Base-by-base conservation (phyloP, 2,797 vertebrate species). In the Acrossocheilus fasciatus region DNA sequence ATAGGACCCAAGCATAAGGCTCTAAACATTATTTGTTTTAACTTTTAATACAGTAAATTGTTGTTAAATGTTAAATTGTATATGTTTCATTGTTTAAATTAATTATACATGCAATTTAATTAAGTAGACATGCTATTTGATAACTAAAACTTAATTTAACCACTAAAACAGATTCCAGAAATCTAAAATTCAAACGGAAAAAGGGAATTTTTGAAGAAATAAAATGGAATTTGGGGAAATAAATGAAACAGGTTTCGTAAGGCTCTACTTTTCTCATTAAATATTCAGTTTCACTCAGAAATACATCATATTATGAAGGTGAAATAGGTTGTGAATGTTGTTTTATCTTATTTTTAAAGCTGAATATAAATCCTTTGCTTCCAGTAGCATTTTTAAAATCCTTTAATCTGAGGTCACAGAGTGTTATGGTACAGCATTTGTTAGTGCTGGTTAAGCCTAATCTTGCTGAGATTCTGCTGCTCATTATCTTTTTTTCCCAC, bases 341-440 rank as follows among this genome's bases (percentile, higher is more conserved):
- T 47, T 34, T 34, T 5, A 23, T 30, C 3, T 47, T 18, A 26
- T 18, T 11, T 18, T 43, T 66, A 66, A 80, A 47, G 41, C 77
- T 62, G 3, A 50, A 50, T 70, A 41, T 41, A 68, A 57, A 57
- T 41, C 47, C 66, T 15, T n/a, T 50, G 26, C 79, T 45, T 73
- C 69, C 15, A 43, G 41, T 57, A 72, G 47, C 36, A 36, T 73
- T 74, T 82, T 75, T 62, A 30, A 72, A 47, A 75, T 83, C 82
- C 82, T 64, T 45, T 75, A 83, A 83, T 83, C 82, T 74, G 54
- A 75, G 66, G 30, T 10, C 47, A 72, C 23, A 14, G 3, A 15
- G 26, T 26, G 39, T 50, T 64, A 59, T 14, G 3, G 34, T 50
- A n/a, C 7, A 64, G 43, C 52, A 57, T 85, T 57, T 30, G 30